Conservation (phyloP, 2,888 invertebrate genomes). For the Melipona beecheii region DNA sequence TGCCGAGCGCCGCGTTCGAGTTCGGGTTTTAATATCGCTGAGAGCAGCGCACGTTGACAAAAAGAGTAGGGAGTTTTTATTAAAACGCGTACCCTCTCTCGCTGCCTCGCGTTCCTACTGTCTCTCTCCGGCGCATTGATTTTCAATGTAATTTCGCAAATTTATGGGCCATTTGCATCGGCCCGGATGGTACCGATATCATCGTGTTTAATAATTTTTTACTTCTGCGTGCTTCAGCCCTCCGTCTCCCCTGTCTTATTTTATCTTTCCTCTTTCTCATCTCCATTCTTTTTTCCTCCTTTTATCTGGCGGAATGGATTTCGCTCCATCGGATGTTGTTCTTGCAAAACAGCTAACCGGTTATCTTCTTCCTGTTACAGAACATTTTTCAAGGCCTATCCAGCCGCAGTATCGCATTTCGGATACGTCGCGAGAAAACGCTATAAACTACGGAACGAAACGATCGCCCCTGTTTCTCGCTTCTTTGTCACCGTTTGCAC, state of each 20-base stretch:
- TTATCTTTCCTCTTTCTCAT: neutral
- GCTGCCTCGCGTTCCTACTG: neutral
- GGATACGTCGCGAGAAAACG: conserved; percentile 60
- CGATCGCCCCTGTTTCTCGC: conserved; percentile 65
- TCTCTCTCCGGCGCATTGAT: conserved; percentile 40
- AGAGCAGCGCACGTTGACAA: conserved; percentile 53
- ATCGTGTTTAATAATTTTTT: conserved; percentile 58
- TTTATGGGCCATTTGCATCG: conserved; percentile 57
- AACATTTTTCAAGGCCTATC: conserved; percentile 71
- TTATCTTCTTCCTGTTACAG: conserved; percentile 46
- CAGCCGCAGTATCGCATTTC: conserved; percentile 67
- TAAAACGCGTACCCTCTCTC: conserved; percentile 39
- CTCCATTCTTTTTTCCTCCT: neutral
- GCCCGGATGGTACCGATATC: conserved; percentile 40
- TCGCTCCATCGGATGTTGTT: conserved; percentile 34
- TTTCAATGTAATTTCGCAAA: conserved; percentile 59
- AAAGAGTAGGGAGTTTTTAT: conserved; percentile 54
- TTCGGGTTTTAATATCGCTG: conserved; percentile 59
- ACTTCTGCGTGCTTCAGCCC: neutral
- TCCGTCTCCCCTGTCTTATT: neutral
- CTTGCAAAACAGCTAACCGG: conserved; percentile 43
- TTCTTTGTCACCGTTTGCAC: conserved; percentile 51
- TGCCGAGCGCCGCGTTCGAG: conserved; percentile 38
- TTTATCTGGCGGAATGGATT: conserved; percentile 31
- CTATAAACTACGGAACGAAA: conserved; percentile 71